Evolutionary conservation across 2,888 invertebrate species (phyloP), one percentile per base, ranked within the genome.

Genomic region (Eutolmus rufibarbis): DNA sequence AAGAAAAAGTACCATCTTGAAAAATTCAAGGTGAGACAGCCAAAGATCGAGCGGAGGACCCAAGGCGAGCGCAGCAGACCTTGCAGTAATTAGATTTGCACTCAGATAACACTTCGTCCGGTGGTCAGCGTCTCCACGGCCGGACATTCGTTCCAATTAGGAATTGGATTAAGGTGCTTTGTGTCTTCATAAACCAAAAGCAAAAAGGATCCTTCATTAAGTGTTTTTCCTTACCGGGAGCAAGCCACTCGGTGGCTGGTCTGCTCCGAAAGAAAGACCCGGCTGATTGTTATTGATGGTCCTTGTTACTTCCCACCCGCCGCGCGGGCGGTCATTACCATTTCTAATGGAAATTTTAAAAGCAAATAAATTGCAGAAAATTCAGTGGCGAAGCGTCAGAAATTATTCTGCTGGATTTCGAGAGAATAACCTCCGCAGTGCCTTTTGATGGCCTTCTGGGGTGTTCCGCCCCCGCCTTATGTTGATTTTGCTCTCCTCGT

Each of bases 341-440:
- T 82, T 66, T 23, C 66, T 82, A 57, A 82, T 57, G 82, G 82
- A 82, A 57, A 82, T 82, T 82, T 82, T 82, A 82, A 82, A 82
- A 82, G 81, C 81, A 81, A 81, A 81, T 81, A 81, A 81, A 81
- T 81, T 81, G 56, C 81, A 57, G 57, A 51, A 82, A 57, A 82
- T 66, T 57, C 19, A 66, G 34, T 31, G 28, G 46, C 12, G 31
- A 28, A 79, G 51, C 51, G 51, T 79, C 46, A 31, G 28, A 79
- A 79, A 79, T 79, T 79, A 79, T 79, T 79, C 51, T 5, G 16
- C 5, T 28, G 46, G 31, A 79, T 79, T 79, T 46, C 51, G 79
- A 34, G 16, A 28, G 28, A 28, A 12, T 12, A 28, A 66, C 2
- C 23, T 66, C 28, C 28, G 5, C 19, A 12, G 23, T 28, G 66